phyloP scores from a whole-genome alignment of 1,140 invertebrate genomes.

The Polypedilum pembai region DNA sequence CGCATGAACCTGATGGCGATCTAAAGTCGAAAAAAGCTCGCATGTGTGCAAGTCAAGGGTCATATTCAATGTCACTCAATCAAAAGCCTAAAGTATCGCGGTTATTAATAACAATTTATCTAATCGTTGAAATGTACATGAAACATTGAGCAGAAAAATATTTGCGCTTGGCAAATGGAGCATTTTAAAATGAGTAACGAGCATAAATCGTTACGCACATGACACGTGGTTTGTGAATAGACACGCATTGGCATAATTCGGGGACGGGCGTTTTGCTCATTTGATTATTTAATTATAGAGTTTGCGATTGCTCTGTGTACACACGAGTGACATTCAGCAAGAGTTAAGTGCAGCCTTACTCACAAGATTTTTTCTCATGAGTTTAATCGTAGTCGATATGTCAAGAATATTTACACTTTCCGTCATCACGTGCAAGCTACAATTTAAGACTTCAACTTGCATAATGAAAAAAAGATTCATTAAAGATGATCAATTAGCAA shows the following conservation, averaged over 20 bases:
- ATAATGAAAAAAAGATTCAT: background rate
- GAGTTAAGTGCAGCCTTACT: too few relatives aligned
- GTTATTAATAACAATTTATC: constrained; percentile 1
- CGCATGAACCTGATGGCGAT: too few relatives aligned
- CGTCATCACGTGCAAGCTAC: too few relatives aligned
- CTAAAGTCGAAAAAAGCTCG: too few relatives aligned
- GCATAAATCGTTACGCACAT: constrained; percentile 12
- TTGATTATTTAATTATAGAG: background rate
- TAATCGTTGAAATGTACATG: background rate
- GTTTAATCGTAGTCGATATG: too few relatives aligned
- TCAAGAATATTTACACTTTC: too few relatives aligned
- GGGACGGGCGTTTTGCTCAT: background rate
- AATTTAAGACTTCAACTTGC: background rate
- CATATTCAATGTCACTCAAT: background rate
- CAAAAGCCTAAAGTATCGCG: background rate
- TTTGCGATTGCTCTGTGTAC: background rate
- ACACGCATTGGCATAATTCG: background rate
- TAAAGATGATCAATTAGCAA: constrained; percentile 4
- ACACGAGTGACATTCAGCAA: background rate
- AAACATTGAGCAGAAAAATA: background rate
- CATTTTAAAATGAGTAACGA: background rate
- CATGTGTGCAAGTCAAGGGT: background rate
- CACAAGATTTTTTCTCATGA: too few relatives aligned
- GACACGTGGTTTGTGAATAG: background rate
- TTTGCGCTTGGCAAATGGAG: background rate